Conservation (phyloP, 2,113 vertebrate genomes). For the Ophthalmolycus amberensis region DNA sequence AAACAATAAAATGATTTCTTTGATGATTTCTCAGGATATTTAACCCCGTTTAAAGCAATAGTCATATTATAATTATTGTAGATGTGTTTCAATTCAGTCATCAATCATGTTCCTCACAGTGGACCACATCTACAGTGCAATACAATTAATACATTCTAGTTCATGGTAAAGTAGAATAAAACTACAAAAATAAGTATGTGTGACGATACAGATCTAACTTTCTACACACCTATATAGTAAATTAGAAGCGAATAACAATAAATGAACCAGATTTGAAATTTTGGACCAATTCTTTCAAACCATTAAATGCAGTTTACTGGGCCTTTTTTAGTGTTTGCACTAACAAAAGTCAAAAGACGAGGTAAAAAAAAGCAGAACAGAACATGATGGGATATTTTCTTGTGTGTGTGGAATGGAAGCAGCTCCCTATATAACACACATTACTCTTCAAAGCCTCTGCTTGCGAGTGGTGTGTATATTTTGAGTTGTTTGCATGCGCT, state of each 20-base stretch:
- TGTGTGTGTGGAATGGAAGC: neutral
- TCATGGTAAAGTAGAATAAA: neutral
- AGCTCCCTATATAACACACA: neutral
- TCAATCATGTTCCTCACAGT: neutral
- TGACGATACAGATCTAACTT: neutral
- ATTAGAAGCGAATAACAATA: neutral
- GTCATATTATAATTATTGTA: neutral
- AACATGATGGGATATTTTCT: too few relatives aligned
- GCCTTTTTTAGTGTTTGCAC: neutral
- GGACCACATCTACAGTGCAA: neutral
- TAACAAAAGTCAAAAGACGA: neutral
- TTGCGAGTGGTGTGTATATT: neutral
- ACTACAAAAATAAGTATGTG: neutral
- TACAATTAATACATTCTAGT: neutral
- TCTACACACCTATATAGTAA: neutral
- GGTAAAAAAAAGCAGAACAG: neutral
- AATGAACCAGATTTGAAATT: neutral
- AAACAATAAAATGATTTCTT: neutral
- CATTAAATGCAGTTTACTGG: neutral
- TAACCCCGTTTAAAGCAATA: neutral
- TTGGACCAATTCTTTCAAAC: neutral
- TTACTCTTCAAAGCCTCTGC: neutral
- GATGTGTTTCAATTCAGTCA: neutral
- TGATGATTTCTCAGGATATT: neutral
- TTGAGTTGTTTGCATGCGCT: neutral